Evolutionary conservation across 2,888 invertebrate species (phyloP), one percentile per base, ranked within the genome.

Genomic region (Diachrysia chrysitis): DNA sequence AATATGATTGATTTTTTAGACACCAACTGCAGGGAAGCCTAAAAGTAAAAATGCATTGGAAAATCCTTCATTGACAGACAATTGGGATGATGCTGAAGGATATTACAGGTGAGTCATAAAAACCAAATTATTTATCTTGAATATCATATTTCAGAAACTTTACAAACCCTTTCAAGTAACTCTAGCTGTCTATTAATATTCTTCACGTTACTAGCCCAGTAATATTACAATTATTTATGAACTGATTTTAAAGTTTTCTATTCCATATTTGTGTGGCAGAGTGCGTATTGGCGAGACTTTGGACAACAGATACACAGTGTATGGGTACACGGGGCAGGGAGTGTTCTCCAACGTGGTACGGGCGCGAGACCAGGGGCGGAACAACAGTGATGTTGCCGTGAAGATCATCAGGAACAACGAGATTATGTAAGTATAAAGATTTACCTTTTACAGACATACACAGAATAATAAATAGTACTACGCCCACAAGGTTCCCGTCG

Each of bases 71-170:
- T 96, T 99, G 53, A 99, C 98, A 0, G 99, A 99, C 90, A 99
- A 99, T 90, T 99, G 99, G 99, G 99, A 99, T 88, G 99, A 99
- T 93, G 98, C 99, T 0, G 99, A 99, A 93, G 99, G 99, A 48
- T 99, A 99, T 90, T 99, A 99, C 92, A 96, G 98, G 96, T 96
- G 86, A 63, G 55, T 62, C 32, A 21, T 60, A 58, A 37, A 17
- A 0, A 46, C 46, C 17, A 54, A 9, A 32, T 10, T 32, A 21
- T 54, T 21, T 51, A 19, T 4, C 9, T 19, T 48, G 19, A 48
- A 37, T 37, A 3, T 2, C 4, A 37, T 14, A 4, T 14, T 16
- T 16, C 12, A 12, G 1, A 16, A 37, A 16, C 37, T 37, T 37
- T 32, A 32, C 9, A 32, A 32, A 32, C 7, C 25, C 25, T 4